phyloP scores from a whole-genome alignment of 1,140 invertebrate genomes.

The Mizuhopecten yessoensis region DNA sequence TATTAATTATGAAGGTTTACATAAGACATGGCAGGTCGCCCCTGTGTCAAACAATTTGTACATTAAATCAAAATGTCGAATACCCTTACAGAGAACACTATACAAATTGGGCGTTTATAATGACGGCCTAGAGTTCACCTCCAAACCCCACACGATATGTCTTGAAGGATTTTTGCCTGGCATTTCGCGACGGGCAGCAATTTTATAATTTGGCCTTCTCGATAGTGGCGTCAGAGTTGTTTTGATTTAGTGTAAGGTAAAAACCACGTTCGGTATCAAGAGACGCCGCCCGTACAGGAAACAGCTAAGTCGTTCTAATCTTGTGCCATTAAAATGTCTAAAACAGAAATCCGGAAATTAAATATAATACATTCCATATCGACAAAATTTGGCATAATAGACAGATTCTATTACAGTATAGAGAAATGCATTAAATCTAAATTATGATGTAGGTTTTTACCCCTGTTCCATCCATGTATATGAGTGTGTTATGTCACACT shows the following conservation, averaged over 20 bases:
- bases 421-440: not conserved
- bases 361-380: slow-evolving; percentile 21
- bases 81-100: not conserved
- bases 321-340: slow-evolving; percentile 39
- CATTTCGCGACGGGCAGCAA: slow-evolving; percentile 36
- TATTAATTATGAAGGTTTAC: not conserved
- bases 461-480: not conserved
- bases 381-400: slow-evolving; percentile 26
- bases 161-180: slow-evolving; percentile 32
- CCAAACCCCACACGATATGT: not conserved
- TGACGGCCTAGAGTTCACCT: slow-evolving; percentile 11
- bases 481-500: not conserved
- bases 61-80: slow-evolving; percentile 35
- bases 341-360: slow-evolving; percentile 38
- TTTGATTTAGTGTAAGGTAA: slow-evolving; percentile 39
- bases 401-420: slow-evolving; percentile 35
- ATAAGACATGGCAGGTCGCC: slow-evolving; percentile 36
- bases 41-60: slow-evolving; percentile 27
- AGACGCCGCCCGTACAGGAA: slow-evolving; percentile 24
- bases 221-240: not conserved
- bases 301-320: slow-evolving; percentile 34
- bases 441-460: slow-evolving; percentile 19
- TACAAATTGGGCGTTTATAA: slow-evolving; percentile 34
- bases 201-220: slow-evolving; percentile 39
- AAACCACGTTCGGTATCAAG: slow-evolving; percentile 31